These are phyloP conservation scores for Okapia johnstoni DNA, from an alignment of 2,113 vertebrate species.

Conservation along the genomic window DNA sequence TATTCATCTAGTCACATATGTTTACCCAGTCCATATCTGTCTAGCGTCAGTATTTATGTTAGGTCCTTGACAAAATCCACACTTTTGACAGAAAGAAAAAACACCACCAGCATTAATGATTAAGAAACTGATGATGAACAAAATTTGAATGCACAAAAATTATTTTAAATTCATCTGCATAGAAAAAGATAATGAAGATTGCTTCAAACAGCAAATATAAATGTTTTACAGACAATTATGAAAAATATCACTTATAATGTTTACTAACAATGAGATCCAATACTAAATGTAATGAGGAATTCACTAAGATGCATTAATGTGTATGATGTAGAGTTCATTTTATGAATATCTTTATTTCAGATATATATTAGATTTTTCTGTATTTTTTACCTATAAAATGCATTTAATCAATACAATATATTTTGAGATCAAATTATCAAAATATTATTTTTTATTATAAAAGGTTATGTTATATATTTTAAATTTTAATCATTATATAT, in stretches of 20 bases:
- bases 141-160: background rate
- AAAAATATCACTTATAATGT: slow-evolving; percentile 71
- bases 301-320: slow-evolving; percentile 73
- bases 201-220: slow-evolving; percentile 70
- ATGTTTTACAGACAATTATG: slow-evolving; percentile 63
- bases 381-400: slow-evolving; percentile 73
- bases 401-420: slow-evolving; percentile 80
- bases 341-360: slow-evolving; percentile 73
- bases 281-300: slow-evolving; percentile 70
- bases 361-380: slow-evolving; percentile 75
- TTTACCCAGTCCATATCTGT: background rate
- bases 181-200: slow-evolving; percentile 42
- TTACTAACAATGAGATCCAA: slow-evolving; percentile 76
- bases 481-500: slow-evolving; percentile 75
- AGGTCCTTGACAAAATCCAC: background rate
- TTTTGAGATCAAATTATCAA: slow-evolving; percentile 78
- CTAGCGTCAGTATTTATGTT: background rate
- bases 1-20: background rate
- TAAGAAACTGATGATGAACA: background rate
- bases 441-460: slow-evolving; percentile 76
- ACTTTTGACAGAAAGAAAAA: background rate
- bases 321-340: slow-evolving; percentile 75
- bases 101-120: background rate
- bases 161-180: slow-evolving; percentile 34
- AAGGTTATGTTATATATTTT: slow-evolving; percentile 74